phyloP scores from a whole-genome alignment of 2,113 vertebrate genomes.

The western clawed frog (Xenopus tropicalis) region UCB_Xtro_10.0 CM004447.2:86334001-86334500 shows the following conservation, averaged over 20 bases:
- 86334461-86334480: too few species aligned
- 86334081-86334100: constrained; percentile 7
- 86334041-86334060: constrained; percentile 31
- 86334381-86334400: too few species aligned
- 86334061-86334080: not conserved
- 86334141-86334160: constrained; percentile 21
- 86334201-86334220: constrained; percentile 31
- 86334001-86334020: too few species aligned
- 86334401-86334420: too few species aligned
- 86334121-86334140: constrained; percentile 8
- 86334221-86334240: constrained; percentile 7
- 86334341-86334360: too few species aligned
- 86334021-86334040: constrained; percentile 7
- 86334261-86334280: constrained; percentile 13
- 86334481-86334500: too few species aligned
- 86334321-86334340: constrained; percentile 5
- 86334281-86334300: not conserved
- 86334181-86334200: constrained; percentile 15
- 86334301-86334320: constrained; percentile 17
- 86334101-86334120: too few species aligned
- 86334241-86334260: constrained; percentile 25
- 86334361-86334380: too few species aligned
- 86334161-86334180: constrained; percentile 25
- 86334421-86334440: too few species aligned
- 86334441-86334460: too few species aligned